A percentile compares a stretch with the other conserved stretches of the same genome.
Conservation (phyloP, 1,140 invertebrate species). For the Cyrtorhinus lividipennis region DNA sequence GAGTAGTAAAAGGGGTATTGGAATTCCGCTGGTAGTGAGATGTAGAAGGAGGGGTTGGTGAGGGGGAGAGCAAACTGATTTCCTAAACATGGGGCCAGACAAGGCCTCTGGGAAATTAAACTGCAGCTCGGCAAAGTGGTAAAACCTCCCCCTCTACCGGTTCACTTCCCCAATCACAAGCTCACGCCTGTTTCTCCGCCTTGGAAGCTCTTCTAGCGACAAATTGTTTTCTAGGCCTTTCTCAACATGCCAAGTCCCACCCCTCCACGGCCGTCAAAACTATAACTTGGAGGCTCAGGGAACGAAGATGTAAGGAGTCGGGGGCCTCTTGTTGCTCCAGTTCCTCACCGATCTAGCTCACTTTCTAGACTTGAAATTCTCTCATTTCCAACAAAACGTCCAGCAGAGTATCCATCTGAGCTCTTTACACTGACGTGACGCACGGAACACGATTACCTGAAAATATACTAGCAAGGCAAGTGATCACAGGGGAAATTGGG, state of each 20-base stretch:
- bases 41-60: neutral
- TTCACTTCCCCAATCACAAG: neutral
- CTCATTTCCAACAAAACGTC: no score
- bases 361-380: no score
- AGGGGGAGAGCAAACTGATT: constrained; percentile 6
- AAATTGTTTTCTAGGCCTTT: neutral
- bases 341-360: no score
- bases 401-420: no score
- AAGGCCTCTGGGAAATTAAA: constrained; percentile 13
- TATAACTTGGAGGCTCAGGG: no score
- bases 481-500: no score
- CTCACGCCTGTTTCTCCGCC: neutral
- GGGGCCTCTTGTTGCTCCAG: no score
- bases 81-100: constrained; percentile 12
- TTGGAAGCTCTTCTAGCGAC: neutral
- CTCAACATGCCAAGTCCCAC: neutral
- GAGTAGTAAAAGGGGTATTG: neutral
- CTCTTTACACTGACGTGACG: no score
- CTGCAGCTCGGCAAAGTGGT: constrained; percentile 4
- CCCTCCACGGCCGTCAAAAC: neutral
- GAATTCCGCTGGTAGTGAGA: no score
- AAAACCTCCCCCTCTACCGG: neutral
- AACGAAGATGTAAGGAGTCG: no score
- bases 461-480: no score
- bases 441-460: no score